Conservation (phyloP, 2,888 invertebrate genomes). For the Trachelus stipa region DNA sequence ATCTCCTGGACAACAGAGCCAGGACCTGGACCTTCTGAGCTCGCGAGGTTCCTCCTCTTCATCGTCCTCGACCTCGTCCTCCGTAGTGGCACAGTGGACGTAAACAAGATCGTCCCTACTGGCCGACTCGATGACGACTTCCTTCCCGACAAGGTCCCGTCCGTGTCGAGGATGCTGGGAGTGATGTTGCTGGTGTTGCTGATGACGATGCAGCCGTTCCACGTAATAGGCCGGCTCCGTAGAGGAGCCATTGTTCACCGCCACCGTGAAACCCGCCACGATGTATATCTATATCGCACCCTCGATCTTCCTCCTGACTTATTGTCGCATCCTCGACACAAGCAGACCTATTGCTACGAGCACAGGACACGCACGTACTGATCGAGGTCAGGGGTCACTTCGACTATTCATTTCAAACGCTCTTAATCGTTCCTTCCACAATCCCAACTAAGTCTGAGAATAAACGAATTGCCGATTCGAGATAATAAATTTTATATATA, state of each 20-base stretch:
- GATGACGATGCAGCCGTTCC: constrained; percentile 43
- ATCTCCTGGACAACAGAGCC: constrained; percentile 68
- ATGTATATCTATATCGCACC: constrained; percentile 23
- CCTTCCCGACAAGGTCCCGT: constrained; percentile 33
- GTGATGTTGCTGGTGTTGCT: constrained; percentile 30
- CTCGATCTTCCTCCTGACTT: constrained; percentile 3
- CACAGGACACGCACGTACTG: not conserved
- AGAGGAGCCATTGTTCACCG: constrained; percentile 52
- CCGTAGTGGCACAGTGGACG: constrained; percentile 47
- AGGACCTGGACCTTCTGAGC: constrained; percentile 59
- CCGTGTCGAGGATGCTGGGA: constrained; percentile 30
- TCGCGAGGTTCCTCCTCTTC: constrained; percentile 35
- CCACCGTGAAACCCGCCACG: constrained; percentile 53
- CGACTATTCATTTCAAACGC: not conserved
- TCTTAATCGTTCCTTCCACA: not conserved
- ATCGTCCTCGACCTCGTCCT: constrained; percentile 36
- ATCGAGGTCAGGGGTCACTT: not conserved
- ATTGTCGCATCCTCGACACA: not conserved
- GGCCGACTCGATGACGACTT: constrained; percentile 36
- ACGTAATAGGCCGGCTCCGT: constrained; percentile 42
- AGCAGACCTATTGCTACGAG: not conserved
- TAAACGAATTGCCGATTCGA: not conserved
- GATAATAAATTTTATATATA: not conserved
- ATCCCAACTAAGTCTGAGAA: not conserved
- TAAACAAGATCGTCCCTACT: constrained; percentile 46